A percentile compares a stretch with the other conserved stretches of the same genome.
Evolutionary conservation across 2,888 invertebrate genomes (phyloP).

Genomic region (Cephus rjabovi): DNA sequence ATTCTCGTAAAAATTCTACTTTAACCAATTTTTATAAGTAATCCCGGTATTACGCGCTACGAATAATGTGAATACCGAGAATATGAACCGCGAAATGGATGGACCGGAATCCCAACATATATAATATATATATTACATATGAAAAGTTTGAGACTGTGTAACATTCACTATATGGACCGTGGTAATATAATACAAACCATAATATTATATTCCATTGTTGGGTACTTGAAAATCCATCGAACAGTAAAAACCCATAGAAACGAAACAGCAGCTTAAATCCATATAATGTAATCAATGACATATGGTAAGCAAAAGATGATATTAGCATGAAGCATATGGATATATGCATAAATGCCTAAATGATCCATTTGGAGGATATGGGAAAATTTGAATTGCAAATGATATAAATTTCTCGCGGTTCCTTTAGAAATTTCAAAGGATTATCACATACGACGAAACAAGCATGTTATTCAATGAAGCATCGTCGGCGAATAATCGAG

Average conservation of each 20-base stretch:
- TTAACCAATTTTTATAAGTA: neutral
- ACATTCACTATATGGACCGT: neutral
- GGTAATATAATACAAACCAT: neutral
- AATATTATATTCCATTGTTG: neutral
- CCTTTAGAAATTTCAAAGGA: too few relatives aligned
- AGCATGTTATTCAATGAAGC: too few relatives aligned
- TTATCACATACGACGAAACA: neutral
- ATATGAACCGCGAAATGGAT: too few relatives aligned
- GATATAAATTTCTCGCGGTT: too few relatives aligned
- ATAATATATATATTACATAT: neutral
- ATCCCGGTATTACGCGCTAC: neutral
- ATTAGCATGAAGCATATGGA: neutral
- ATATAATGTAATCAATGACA: neutral
- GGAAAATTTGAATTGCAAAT: too few relatives aligned
- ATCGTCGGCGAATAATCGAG: neutral
- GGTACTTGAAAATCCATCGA: neutral
- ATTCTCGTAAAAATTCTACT: neutral
- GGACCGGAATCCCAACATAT: too few relatives aligned
- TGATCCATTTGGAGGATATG: too few relatives aligned
- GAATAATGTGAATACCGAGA: too few relatives aligned
- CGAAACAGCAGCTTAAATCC: neutral
- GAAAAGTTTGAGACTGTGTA: neutral
- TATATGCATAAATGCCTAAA: too few relatives aligned
- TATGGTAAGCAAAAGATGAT: neutral
- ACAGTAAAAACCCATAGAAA: neutral